A percentile compares a stretch with the other conserved stretches of the same genome.
phyloP scores from a whole-genome alignment of 2,113 vertebrate species.

The Cnemophilus loriae region DNA sequence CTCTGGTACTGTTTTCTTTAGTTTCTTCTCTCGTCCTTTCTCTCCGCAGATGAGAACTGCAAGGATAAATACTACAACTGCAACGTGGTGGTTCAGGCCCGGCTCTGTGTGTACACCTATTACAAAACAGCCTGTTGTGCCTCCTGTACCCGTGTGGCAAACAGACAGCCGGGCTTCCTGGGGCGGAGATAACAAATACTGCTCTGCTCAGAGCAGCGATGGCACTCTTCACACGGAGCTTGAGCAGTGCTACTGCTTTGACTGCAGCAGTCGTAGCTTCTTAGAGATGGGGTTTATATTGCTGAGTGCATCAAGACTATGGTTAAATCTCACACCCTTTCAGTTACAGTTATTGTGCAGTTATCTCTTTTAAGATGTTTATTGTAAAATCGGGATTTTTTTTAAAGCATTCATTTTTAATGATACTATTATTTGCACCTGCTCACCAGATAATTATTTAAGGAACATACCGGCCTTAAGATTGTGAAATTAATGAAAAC shows the following conservation, averaged over 20 bases:
- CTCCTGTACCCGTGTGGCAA: conserved; percentile 81
- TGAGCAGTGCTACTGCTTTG: background rate
- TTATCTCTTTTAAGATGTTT: conserved; percentile 41
- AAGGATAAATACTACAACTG: conserved; percentile 95
- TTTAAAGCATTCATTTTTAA: background rate
- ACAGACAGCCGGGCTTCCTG: conserved; percentile 70
- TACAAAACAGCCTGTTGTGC: conserved; percentile 91
- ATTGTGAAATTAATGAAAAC: background rate
- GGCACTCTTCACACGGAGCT: background rate
- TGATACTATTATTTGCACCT: background rate
- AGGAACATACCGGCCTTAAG: background rate
- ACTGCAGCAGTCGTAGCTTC: background rate
- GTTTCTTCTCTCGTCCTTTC: background rate
- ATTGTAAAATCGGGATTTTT: conserved; percentile 15
- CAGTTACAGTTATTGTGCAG: background rate
- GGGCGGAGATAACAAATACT: conserved; percentile 78
- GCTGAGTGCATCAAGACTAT: background rate
- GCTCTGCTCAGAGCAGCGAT: background rate
- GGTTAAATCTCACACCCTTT: background rate
- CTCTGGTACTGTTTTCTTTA: background rate
- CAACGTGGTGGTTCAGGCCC: conserved; percentile 95
- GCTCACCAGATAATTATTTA: background rate
- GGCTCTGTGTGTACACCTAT: conserved; percentile 93
- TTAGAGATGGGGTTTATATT: background rate
- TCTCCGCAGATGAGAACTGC: conserved; percentile 86